Base-by-base conservation (phyloP, 2,888 invertebrate species). In the Adela reaumurella region DNA sequence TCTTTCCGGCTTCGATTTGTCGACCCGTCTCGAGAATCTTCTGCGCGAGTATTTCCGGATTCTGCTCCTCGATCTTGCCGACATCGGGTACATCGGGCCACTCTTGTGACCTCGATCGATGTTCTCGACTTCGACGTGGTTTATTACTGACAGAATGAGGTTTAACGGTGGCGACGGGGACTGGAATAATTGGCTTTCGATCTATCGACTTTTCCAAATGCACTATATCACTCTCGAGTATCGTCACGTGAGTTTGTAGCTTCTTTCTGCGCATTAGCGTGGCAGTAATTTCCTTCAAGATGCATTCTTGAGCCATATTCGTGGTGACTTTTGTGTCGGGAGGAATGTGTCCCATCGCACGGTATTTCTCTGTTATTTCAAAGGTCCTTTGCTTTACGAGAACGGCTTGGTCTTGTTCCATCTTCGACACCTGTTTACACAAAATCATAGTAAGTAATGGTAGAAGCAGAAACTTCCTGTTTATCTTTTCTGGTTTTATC, bases 41-140 rank as follows among this genome's bases (percentile, higher is more conserved):
- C 67, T 92, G 91, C 1, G 94, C 94, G 48, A 94, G 73, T 47
- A 94, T 84, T 68, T 94, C 94, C 0, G 94, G 94, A 71, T 94
- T 94, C 64, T 92, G 92, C 64, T 94, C 94, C 62, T 94, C 91
- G 51, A 94, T 94, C 70, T 93, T 94, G 1, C 90, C 91, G 47
- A 93, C 86, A 58, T 94, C 92, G 1, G 94, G 93, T 24, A 94
- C 89, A 59, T 93, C 92, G 0, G 93, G 93, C 94, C 94, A 94
- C 62, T 94, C 94, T 62, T 93, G 92, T 0, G 92, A 91, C 2
- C 93, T 83, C 5, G 89, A 86, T 17, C 92, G 82, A 57, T 88
- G 86, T 57, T 92, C 91, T 17, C 88, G 73, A 50, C 79, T 82
- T 58, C 87, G 86, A 20, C 91, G 80, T 1, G 83, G 74, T 58